These are phyloP conservation scores for Hyaena hyaena DNA, from an alignment of 2,113 vertebrate genomes.

Conservation along the genomic window DNA sequence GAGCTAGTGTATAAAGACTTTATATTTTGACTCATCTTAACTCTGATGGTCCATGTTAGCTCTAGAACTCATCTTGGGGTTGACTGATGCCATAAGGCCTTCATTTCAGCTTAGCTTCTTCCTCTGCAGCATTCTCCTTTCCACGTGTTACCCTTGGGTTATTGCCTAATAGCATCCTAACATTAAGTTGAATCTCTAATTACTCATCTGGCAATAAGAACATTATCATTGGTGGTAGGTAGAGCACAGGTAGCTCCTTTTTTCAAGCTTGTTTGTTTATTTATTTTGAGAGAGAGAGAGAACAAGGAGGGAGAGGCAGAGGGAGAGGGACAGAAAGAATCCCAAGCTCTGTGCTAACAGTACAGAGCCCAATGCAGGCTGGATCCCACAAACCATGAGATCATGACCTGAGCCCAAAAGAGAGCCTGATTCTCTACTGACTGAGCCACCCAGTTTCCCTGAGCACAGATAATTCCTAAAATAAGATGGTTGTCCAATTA, in stretches of 20 bases:
- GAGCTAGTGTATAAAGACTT: not conserved
- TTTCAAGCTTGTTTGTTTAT: no score
- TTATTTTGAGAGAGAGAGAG: no score
- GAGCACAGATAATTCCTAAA: not conserved
- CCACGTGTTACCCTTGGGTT: not conserved
- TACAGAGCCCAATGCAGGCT: no score
- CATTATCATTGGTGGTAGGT: not conserved
- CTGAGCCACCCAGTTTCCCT: no score
- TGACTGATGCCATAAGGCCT: not conserved
- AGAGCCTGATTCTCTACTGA: no score
- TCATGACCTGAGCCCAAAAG: no score
- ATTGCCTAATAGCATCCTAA: not conserved
- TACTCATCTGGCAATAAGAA: not conserved
- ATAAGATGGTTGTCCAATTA: not conserved
- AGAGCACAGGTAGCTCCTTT: not conserved
- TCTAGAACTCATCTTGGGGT: not conserved
- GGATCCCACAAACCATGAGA: no score
- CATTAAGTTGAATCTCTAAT: not conserved
- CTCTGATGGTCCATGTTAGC: not conserved
- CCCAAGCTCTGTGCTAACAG: no score
- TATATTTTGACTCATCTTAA: not conserved
- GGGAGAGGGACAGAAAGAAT: no score
- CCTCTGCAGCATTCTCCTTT: not conserved
- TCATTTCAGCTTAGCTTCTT: not conserved
- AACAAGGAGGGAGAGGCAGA: no score